Base-by-base conservation (phyloP, 2,797 vertebrate species). In the Ibycter americanus region DNA sequence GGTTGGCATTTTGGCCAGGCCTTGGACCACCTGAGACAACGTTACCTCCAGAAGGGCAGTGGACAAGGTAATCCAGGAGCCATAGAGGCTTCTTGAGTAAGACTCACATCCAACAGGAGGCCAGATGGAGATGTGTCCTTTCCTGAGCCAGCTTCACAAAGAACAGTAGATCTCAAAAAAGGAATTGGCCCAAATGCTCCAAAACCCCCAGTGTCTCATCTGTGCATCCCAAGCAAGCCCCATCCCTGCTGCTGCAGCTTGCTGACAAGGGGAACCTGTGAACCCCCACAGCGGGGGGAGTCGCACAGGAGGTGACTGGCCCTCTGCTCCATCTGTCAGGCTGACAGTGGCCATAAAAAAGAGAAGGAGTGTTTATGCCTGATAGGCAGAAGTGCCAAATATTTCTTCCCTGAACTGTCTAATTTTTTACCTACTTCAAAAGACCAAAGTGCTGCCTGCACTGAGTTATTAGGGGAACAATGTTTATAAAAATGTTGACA, bases 201-300 rank as follows among this genome's bases (percentile, higher is more conserved):
- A 36, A 71, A 66, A 36, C 5, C 11, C 14, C 4, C 32, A 27
- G 5, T 44, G 15, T 63, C 56, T 82, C 29, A 5, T 72, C 27
- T 46, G 11, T 31, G 38, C 44, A 25, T 73, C 31, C 55, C 44
- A 36, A 27, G 12, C 15, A 51, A 73, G 25, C 12, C 15, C 25
- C 4, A 5, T 77, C 8, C 5, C 14, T 2, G 3, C 11, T 0
- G 0, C 36, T 52, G 23, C 76, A 87, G 22, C 20, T 70, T 27
- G 27, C 8, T 55, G 34, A 46, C 23, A 34, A 56, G 26, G 36
- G 36, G 17, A 78, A 44, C 52, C 54, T 68, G 20, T 8, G 3
- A 49, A 38, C 15, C 11, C 10, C 18, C 11, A 9, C 8, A 20
- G 49, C 18, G 18, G 8, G 4, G 13, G 11, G n/a, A 44, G 18